Evolutionary conservation across 2,113 vertebrate species (phyloP).

Genomic region (Nasalis larvatus): DNA sequence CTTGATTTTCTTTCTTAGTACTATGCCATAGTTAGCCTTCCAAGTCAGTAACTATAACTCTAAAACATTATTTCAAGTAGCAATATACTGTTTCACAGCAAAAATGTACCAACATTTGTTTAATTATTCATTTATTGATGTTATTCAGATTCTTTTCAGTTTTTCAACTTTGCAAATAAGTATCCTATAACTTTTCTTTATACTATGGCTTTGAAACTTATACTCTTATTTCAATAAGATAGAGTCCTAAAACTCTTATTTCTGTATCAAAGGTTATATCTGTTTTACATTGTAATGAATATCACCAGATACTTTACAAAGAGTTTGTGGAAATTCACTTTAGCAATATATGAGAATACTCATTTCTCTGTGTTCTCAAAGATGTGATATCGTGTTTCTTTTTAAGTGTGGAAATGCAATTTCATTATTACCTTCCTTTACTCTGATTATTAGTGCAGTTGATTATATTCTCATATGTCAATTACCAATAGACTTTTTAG

Average conservation of each 20-base stretch:
- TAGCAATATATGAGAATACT: background rate
- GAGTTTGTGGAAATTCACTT: background rate
- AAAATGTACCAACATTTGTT: background rate
- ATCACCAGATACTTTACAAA: background rate
- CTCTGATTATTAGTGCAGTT: background rate
- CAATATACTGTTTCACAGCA: background rate
- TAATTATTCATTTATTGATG: background rate
- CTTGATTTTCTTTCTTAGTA: slow-evolving; percentile 39
- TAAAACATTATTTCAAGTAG: background rate
- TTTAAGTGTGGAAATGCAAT: background rate
- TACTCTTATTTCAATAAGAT: background rate
- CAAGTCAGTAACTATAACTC: background rate
- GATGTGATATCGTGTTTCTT: background rate
- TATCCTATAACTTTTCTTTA: background rate
- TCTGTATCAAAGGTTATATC: background rate
- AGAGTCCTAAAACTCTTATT: background rate
- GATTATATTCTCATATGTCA: background rate
- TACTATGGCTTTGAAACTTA: background rate
- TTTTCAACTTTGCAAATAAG: background rate
- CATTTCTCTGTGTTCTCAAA: background rate
- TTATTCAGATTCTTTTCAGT: background rate
- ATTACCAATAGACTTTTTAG: background rate
- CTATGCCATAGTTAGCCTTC: background rate
- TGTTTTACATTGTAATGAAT: background rate
- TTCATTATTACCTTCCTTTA: background rate